Conservation (phyloP, 2,888 invertebrate genomes). For the Lordiphosa andalusiaca region DNA sequence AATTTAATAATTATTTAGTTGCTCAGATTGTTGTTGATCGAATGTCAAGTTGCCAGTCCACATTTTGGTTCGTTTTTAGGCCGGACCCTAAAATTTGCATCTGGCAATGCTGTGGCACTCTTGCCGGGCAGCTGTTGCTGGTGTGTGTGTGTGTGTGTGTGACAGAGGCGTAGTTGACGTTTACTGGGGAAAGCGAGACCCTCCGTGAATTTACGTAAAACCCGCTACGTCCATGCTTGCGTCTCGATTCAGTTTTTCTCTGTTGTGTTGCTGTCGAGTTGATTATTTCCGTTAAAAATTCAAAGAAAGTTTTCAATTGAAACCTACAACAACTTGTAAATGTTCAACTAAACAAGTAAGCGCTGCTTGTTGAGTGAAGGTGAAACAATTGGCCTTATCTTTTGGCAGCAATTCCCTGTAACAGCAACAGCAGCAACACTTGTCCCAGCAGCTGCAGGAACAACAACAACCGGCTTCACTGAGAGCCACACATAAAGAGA, state of each 20-base stretch:
- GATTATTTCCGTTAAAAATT: not conserved
- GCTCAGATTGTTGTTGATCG: constrained; percentile 28
- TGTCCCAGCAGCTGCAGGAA: too few relatives aligned
- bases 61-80: constrained; percentile 8
- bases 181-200: constrained; percentile 7
- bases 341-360: too few relatives aligned
- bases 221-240: constrained; percentile 28
- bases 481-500: not conserved
- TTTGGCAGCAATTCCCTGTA: too few relatives aligned
- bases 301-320: not conserved
- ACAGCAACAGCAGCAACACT: too few relatives aligned
- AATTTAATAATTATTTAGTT: too few relatives aligned
- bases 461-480: not conserved
- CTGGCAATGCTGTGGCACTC: constrained; percentile 49
- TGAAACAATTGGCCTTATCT: too few relatives aligned
- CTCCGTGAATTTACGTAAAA: constrained; percentile 4
- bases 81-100: constrained; percentile 21
- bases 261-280: constrained; percentile 1
- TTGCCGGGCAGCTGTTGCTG: constrained; percentile 11
- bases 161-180: constrained; percentile 33
- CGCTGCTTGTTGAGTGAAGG: too few relatives aligned
- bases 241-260: constrained; percentile 4
- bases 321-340: not conserved
- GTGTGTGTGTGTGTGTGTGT: constrained; percentile 8
- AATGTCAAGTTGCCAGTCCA: constrained; percentile 36